Evolutionary conservation across 2,113 vertebrate genomes (phyloP), one percentile per base, ranked within the genome.

Genomic region (Sprattus sprattus): DNA sequence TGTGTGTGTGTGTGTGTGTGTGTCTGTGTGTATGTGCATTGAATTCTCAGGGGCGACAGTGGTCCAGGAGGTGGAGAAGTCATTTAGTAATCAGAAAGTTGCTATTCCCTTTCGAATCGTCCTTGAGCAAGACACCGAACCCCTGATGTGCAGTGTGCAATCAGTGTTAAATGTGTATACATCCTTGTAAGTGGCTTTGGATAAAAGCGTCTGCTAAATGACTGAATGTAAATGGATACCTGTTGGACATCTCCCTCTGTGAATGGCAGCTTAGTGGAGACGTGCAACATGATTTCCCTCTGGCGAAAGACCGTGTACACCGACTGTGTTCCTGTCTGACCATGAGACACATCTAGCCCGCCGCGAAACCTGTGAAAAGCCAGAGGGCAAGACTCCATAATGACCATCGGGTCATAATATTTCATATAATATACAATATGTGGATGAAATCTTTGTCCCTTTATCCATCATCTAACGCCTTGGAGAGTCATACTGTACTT

Each of bases 281-380:
- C 96, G 2, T 99, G 98, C 92, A 99, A 98, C 97, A 99, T 98
- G 91, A 99, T 97, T 95, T 99, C 97, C 90, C 97, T 96, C 94
- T 95, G 96, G 28, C 96, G 96, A 94, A 99, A 98, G 93, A 95
- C 95, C 45, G 96, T 97, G 91, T 97, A 99, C 88, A 99, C 90
- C 0, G 97, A 99, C 89, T 98, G 96, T 0, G 95, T 95, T 64
- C 98, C 98, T 0, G 98, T 99, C 93, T 99, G 98, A 64, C 98
- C 97, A 0, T 99, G 98, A 83, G 97, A 97, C 89, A 99, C 98
- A 0, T 99, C 98, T 92, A 99, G 94, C 78, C 97, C 97, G 0
- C 97, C 98, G 4, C 97, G 96, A 50, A 99, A 99, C 92, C 98
- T 99, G 94, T 0, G 85, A 88, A 47, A 32, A 78, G 4, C 13